A percentile compares a stretch with the other conserved stretches of the same genome.
Conservation (phyloP, 2,113 vertebrate species). For the Thymallus thymallus region DNA sequence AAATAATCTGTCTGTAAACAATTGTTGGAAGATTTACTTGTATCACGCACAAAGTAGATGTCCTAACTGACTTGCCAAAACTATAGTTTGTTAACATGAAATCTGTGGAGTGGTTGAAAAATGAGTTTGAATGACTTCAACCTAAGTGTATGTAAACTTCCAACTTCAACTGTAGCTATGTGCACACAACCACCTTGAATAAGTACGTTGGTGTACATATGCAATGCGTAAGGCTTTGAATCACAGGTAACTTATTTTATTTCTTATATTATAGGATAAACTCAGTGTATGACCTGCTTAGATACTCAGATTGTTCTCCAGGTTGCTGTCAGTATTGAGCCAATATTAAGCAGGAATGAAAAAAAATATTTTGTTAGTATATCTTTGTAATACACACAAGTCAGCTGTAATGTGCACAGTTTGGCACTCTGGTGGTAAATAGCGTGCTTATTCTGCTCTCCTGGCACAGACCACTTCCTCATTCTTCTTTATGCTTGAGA, state of each 20-base stretch:
- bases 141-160: too few species aligned
- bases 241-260: slow-evolving; percentile 1
- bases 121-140: too few species aligned
- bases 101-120: too few species aligned
- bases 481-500: slow-evolving; percentile 14
- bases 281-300: not conserved
- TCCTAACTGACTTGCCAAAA: too few species aligned
- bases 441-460: not conserved
- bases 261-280: not conserved
- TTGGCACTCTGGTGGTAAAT: not conserved
- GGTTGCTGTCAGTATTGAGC: not conserved
- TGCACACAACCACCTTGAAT: too few species aligned
- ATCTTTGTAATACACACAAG: not conserved
- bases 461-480: slow-evolving; percentile 22
- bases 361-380: not conserved
- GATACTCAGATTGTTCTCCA: not conserved
- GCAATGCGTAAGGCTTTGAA: slow-evolving; percentile 27
- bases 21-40: too few species aligned
- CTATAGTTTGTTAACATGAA: too few species aligned
- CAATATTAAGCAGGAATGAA: not conserved
- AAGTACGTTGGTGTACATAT: slow-evolving; percentile 7
- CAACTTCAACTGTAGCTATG: too few species aligned
- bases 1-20: too few species aligned
- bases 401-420: not conserved
- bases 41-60: too few species aligned